A percentile compares a stretch with the other conserved stretches of the same genome.
Evolutionary conservation across 2,797 vertebrate species (phyloP).

Genomic region (Notolepis coatsorum): DNA sequence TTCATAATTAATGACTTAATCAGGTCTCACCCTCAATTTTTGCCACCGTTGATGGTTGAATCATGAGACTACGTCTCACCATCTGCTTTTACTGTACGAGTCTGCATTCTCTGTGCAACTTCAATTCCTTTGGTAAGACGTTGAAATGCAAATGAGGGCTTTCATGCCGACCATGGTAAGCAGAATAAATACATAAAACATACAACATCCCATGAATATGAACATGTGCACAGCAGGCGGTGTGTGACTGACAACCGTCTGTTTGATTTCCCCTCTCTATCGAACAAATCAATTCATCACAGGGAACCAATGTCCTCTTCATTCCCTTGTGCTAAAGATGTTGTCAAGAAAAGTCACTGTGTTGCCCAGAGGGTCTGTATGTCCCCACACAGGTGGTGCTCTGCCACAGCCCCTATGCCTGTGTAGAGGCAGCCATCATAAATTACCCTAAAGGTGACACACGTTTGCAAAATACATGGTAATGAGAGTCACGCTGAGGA

Average conservation of each 20-base stretch:
- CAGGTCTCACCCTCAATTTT: constrained; percentile 49
- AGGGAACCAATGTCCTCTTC: background rate
- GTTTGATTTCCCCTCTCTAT: constrained; percentile 11
- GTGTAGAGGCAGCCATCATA: constrained; percentile 38
- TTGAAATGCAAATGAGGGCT: constrained; percentile 29
- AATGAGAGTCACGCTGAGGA: constrained; percentile 67
- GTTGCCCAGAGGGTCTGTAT: background rate
- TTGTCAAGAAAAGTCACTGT: constrained; percentile 20
- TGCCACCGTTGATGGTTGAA: constrained; percentile 27
- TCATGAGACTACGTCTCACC: constrained; percentile 7
- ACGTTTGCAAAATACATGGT: constrained; percentile 68
- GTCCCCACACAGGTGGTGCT: constrained; percentile 41
- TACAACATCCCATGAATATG: constrained; percentile 36
- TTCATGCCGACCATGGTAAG: constrained; percentile 35
- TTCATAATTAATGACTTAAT: constrained; percentile 66
- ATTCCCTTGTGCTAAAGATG: constrained; percentile 8
- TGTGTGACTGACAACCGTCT: constrained; percentile 8
- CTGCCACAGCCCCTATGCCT: constrained; percentile 23
- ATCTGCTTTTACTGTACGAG: background rate
- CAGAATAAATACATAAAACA: constrained; percentile 39
- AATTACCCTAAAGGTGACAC: constrained; percentile 57
- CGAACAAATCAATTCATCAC: constrained; percentile 7
- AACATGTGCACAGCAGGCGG: constrained; percentile 33
- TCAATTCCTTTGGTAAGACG: constrained; percentile 36
- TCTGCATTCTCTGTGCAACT: background rate